Conservation (phyloP, 2,888 invertebrate genomes). For the Selenia dentaria region DNA sequence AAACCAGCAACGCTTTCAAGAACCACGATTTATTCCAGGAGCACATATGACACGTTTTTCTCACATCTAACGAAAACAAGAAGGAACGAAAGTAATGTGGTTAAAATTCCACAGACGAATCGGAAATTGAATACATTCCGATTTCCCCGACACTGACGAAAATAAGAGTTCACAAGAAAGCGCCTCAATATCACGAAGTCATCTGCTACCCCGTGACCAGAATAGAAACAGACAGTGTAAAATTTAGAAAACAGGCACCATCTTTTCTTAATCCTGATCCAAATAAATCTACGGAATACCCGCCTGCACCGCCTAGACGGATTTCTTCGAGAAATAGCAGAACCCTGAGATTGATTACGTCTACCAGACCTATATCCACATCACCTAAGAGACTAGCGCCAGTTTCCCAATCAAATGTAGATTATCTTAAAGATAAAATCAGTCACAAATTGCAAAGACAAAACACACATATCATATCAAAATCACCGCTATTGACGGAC, state of each 20-base stretch:
- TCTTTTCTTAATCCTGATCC: constrained; percentile 76
- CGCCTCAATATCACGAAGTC: constrained; percentile 80
- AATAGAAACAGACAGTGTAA: constrained; percentile 61
- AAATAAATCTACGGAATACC: constrained; percentile 59
- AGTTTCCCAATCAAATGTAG: constrained; percentile 79
- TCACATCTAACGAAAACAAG: constrained; percentile 61
- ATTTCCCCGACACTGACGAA: constrained; percentile 92
- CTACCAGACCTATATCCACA: constrained; percentile 68
- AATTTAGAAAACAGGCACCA: constrained; percentile 85
- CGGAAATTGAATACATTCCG: constrained; percentile 92
- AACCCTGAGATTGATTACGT: constrained; percentile 87
- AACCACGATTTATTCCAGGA: constrained; percentile 55
- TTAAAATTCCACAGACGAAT: constrained; percentile 88
- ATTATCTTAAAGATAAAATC: constrained; percentile 86
- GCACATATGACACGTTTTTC: constrained; percentile 68
- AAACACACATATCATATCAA: constrained; percentile 70
- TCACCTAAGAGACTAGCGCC: constrained; percentile 60
- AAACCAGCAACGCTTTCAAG: constrained; percentile 53
- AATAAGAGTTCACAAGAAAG: constrained; percentile 90
- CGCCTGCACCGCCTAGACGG: constrained; percentile 90
- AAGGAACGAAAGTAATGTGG: constrained; percentile 53
- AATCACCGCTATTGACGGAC: constrained; percentile 36
- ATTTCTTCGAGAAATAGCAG: constrained; percentile 90
- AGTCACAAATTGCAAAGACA: constrained; percentile 83
- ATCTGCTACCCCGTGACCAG: constrained; percentile 85